Base-by-base conservation (phyloP, 2,888 invertebrate species). In the Cephus pygmeus region DNA sequence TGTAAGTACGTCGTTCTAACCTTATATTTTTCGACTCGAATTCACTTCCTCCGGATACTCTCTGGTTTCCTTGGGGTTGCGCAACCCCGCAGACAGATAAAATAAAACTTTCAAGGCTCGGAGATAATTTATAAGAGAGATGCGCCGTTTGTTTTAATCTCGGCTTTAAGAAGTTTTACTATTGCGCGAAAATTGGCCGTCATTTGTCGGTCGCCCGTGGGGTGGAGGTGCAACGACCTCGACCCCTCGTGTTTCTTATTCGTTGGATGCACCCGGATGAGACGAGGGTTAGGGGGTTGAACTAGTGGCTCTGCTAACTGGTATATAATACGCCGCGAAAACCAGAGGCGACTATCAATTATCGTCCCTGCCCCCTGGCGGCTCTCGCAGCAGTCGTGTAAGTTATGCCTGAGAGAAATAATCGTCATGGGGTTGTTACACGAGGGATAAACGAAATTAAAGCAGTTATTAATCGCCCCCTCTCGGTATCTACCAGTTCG, bases 161-260 rank as follows among this genome's bases (percentile, higher is more conserved):
- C 87, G 88, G 87, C 90, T 89, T 90, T 86, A 87, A 89, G 85
- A 86, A 89, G 85, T 86, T 87, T 86, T 81, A 83, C 81, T 73
- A 79, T 79, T 80, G 81, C 81, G 81, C 83, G 85, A 83, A 90
- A 90, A 90, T 90, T 90, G 88, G 87, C 90, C 85, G 86, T 90
- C 90, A 88, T 90, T 90, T 90, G 88, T 87, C 84, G 82, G 82
- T 73, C 73, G 75, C 80, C 77, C 81, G 76, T 34, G 31, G 33
- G 33, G 73, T 12, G 76, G 79, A 81, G 73, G 75, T 79, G 69
- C 69, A 33, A 33, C 69, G 23, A 56, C 56, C 56, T 56, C 40
- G 34, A 71, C 34, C 69, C 76, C 36, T 75, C 15, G 34, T 69
- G 34, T 69, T 75, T 75, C 71, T 75, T 78, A 68, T 75, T 76